Percentiles rank a stretch among this genome's conserved stretches.
phyloP scores from a whole-genome alignment of 2,113 vertebrate genomes.

The Cyprinodon variegatus region DNA sequence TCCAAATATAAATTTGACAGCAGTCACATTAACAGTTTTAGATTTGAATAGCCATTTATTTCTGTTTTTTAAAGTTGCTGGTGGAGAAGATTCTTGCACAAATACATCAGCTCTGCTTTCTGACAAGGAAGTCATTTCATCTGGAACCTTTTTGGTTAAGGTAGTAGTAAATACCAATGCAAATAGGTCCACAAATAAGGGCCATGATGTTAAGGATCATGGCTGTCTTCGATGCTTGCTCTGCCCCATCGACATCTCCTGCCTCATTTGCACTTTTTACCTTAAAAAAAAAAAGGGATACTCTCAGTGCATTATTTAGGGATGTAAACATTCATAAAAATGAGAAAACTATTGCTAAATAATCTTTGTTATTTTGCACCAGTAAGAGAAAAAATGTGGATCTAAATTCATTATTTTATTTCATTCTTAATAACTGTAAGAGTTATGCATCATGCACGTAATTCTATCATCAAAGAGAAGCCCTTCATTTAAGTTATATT shows the following conservation, averaged over 20 bases:
- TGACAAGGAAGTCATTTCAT: background rate
- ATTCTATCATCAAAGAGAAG: background rate
- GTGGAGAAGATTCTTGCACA: background rate
- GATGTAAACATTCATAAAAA: background rate
- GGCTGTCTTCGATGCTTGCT: slow-evolving; percentile 64
- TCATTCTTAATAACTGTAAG: background rate
- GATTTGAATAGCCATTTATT: background rate
- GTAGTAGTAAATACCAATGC: slow-evolving; percentile 22
- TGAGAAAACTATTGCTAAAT: background rate
- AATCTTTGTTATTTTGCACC: too few relatives aligned
- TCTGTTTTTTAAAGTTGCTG: background rate
- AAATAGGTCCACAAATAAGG: slow-evolving; percentile 64
- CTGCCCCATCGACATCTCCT: slow-evolving; percentile 49
- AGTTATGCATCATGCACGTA: background rate
- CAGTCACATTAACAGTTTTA: background rate
- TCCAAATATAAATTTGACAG: background rate
- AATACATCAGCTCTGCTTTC: background rate
- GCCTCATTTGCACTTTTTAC: slow-evolving; percentile 35
- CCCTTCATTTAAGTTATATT: background rate
- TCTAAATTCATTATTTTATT: background rate
- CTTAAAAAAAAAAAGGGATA: slow-evolving; percentile 9
- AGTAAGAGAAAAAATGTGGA: background rate
- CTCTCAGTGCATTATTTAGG: background rate
- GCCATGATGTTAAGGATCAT: slow-evolving; percentile 67
- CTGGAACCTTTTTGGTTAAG: background rate